phyloP scores from a whole-genome alignment of 2,113 vertebrate genomes.

The Neodontobutis hainanensis region DNA sequence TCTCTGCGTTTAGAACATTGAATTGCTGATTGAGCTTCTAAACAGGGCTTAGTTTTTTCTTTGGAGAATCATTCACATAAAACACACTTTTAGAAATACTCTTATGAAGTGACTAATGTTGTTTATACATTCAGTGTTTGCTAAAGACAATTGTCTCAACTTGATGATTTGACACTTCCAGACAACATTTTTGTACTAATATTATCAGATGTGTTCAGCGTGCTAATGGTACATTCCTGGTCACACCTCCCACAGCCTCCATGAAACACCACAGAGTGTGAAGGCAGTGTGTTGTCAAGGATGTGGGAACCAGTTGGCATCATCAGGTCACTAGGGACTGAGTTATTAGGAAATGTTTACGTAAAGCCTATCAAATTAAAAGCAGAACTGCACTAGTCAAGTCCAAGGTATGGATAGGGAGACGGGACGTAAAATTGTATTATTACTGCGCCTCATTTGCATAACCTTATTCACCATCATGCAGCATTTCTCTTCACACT shows the following conservation, averaged over 20 bases:
- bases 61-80: neutral
- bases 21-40: conserved; percentile 1
- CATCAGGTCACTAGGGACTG: conserved; percentile 59
- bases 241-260: conserved; percentile 33
- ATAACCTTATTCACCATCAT: conserved; percentile 52
- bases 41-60: neutral
- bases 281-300: neutral
- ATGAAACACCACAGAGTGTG: neutral
- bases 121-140: conserved; percentile 24
- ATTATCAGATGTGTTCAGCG: conserved; percentile 25
- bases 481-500: conserved; percentile 38
- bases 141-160: conserved; percentile 4
- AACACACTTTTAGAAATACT: neutral
- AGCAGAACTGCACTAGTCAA: conserved; percentile 49
- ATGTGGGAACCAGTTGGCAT: conserved; percentile 54
- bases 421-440: conserved; percentile 61
- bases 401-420: conserved; percentile 54
- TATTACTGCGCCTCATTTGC: conserved; percentile 68
- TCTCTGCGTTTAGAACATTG: neutral
- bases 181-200: conserved; percentile 24
- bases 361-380: conserved; percentile 78
- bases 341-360: conserved; percentile 74
- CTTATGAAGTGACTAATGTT: conserved; percentile 9
- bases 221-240: conserved; percentile 28
- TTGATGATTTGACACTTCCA: conserved; percentile 24